Evolutionary conservation across 2,888 invertebrate genomes (phyloP), one percentile per base, ranked within the genome.

Genomic region (Philaethria dido): DNA sequence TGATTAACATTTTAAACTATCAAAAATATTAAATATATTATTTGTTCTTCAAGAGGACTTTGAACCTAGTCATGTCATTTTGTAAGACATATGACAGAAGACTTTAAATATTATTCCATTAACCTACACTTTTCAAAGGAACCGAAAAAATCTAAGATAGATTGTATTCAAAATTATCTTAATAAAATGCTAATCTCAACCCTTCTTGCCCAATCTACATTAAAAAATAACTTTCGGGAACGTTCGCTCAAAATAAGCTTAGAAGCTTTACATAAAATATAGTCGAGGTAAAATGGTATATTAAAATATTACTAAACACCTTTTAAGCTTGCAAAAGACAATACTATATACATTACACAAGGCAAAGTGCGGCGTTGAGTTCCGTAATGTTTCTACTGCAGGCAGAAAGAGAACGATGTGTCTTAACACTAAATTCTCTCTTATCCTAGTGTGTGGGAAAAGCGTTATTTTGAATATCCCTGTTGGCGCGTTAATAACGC

Each of bases 151-250:
- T 16, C 16, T 29, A 29, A 29, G 16, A 16, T 20, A 42, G 29
- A 62, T 48, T n/a, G 29, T 52, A 54, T 62, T 52, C 11, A 44
- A 62, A 62, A 52, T 9, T n/a, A 18, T 54, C 33, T 44, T 44
- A 54, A 63, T 63, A 63, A 63, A 63, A 63, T 63, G 63, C 20
- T 54, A 63, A 63, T 54, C 18, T 20, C 52, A 44, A 33, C 63
- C 33, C 54, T 63, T 54, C 20, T 33, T 33, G 54, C 45, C 14
- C 25, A 42, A 57, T n/a, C n/a, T 39, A n/a, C 39, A 22, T 22
- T 57, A 25, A 57, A 57, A 57, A 57, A 57, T 25, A 57, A n/a
- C 22, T 25, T 57, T 25, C 22, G 22, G 22, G 22, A 57, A 22
- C 57, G 22, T 57, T 57, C 42, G 16, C 16, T 42, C 22, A 42